Base-by-base conservation (phyloP, 2,888 invertebrate genomes). In the Chloroclysta siterata region DNA sequence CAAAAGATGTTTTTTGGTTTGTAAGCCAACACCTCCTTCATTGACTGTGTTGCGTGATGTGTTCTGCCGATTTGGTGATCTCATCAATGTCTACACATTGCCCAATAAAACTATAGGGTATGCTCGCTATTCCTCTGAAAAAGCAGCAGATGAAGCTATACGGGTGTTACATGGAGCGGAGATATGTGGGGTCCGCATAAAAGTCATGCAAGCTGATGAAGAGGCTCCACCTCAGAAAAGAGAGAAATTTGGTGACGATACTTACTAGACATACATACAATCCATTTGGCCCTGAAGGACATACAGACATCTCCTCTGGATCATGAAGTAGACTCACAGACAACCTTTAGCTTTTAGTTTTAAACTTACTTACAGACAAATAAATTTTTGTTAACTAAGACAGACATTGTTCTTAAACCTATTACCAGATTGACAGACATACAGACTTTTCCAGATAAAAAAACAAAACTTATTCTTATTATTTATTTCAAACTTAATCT, bases 71-170 rank as follows among this genome's bases (percentile, higher is more conserved):
- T 98, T 98, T 89, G 98, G 98, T 6, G 95, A 96, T 81, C 93
- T 98, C 10, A 97, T 98, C 63, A 98, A 98, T 84, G 97, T 98
- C 2, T 98, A 97, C 82, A 95, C 98, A 84, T 90, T 98, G 72
- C 96, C 96, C 53, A 97, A 98, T 81, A 97, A 97, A 82, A 98
- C 97, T 78, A 98, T 97, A 86, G 98, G 98, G 0, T 98, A 98
- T 88, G 98, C 97, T 6, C 97, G 97, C 78, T 98, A 96, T 88
- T 96, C 97, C 3, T 94, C 93, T 53, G 94, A 93, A 57, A 94
- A 95, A 44, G 95, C 97, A 67, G 98, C 98, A 0, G 94, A 95
- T 72, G 94, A 94, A 74, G 97, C 97, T 0, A 96, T 97, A 52
- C 76, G 61, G 52, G 70, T 68, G 0, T 87, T 98, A 51, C 98